Evolutionary conservation across 2,797 vertebrate genomes (phyloP), one percentile per base, ranked within the genome.

Genomic region (Molossus alvarezi): DNA sequence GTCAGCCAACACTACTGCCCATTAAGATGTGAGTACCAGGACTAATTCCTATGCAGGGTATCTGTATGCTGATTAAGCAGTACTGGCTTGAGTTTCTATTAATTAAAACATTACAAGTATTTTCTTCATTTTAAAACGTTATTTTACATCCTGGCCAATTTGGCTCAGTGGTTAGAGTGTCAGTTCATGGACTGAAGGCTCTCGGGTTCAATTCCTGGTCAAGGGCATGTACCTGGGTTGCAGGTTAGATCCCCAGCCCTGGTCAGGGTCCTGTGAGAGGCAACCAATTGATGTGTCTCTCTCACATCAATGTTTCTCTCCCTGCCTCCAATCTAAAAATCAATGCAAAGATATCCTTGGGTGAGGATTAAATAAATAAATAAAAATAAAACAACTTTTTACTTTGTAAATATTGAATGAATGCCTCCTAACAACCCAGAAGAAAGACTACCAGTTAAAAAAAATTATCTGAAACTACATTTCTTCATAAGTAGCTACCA

Each of bases 51-150:
- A 33, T 23, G 41, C 14, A 79, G 53, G 37, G 8, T 58, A 83
- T 76, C 80, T 51, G 33, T 29, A 73, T 29, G n/a, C 7, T 15
- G 10, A 80, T 33, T 79, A 92, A 94, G 27, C 8, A 81, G 37
- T 9, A 51, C 25, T 91, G 45, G 37, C 64, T 84, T 89, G 29
- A 72, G 37, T 57, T 86, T 57, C 55, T 72, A 73, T 57, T 88
- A 96, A 87, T 72, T 92, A 96, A 93, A 97, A 92, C 83, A 88
- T 9, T 83, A 33, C 58, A 90, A 80, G 9, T 23, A 91, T 75
- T 96, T 87, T 65, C 80, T 93, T 85, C 51, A 37, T 93, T 96
- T 97, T 90, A 91, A 95, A 96, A 94, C 6, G 45, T 87, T 84
- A 90, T 62, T 93, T 89, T 85, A 67, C 53, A 45, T 6, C 41